Conservation (phyloP, 2,888 invertebrate species). For the Perizoma flavofasciatum region DNA sequence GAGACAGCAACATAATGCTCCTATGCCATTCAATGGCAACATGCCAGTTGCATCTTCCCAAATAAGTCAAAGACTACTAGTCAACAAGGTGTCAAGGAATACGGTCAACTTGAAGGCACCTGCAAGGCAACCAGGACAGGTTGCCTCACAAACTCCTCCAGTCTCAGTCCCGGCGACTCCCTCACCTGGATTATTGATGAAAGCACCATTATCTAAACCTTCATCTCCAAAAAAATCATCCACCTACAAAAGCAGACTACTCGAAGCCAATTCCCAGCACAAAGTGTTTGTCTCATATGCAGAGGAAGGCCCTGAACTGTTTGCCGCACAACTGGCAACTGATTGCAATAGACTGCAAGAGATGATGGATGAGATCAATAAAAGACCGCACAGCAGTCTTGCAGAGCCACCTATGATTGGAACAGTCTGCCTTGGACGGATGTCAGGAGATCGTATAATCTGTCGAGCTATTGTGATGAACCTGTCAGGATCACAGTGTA, state of each 20-base stretch:
- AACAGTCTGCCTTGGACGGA: slow-evolving; percentile 90
- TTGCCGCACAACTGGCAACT: slow-evolving; percentile 88
- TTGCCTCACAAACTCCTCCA: slow-evolving; percentile 36
- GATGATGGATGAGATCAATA: slow-evolving; percentile 90
- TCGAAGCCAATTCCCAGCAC: slow-evolving; percentile 82
- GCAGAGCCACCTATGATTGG: slow-evolving; percentile 89
- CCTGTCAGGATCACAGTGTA: slow-evolving; percentile 88
- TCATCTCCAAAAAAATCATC: slow-evolving; percentile 70
- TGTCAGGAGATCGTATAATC: slow-evolving; percentile 86
- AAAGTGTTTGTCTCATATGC: slow-evolving; percentile 90
- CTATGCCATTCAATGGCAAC: slow-evolving; percentile 64
- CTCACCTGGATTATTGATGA: slow-evolving; percentile 21
- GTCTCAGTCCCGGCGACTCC: slow-evolving; percentile 3
- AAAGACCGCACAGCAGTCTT: slow-evolving; percentile 84
- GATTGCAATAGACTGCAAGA: slow-evolving; percentile 84
- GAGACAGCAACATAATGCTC: slow-evolving; percentile 67
- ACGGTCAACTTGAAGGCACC: slow-evolving; percentile 65
- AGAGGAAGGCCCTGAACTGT: slow-evolving; percentile 91
- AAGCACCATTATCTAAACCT: slow-evolving; percentile 45
- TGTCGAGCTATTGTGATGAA: slow-evolving; percentile 91
- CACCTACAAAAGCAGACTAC: slow-evolving; percentile 80
- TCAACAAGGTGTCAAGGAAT: slow-evolving; percentile 65
- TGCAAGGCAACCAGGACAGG: slow-evolving; percentile 61
- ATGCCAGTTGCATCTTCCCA: slow-evolving; percentile 55
- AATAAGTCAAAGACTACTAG: slow-evolving; percentile 64